Evolutionary conservation across 2,888 invertebrate genomes (phyloP), one percentile per base, ranked within the genome.

Genomic region (Habrosyne pyritoides): DNA sequence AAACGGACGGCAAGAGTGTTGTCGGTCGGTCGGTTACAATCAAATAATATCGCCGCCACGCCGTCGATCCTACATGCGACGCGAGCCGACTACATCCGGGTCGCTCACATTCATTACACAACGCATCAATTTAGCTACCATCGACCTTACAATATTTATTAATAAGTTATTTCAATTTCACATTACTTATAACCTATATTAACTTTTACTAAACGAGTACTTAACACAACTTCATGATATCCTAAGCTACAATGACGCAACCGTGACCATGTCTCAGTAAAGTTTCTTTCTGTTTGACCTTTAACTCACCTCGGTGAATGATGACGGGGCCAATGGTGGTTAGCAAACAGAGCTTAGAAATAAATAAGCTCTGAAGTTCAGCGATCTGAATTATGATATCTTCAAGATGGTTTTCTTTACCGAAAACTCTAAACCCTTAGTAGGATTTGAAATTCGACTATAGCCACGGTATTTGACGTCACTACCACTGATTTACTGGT

Each of bases 151-250:
- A 14, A 42, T 42, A 42, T 42, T 42, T 42, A 18, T 42, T 42
- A 42, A 42, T 42, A 18, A 14, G 36, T 42, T 42, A 42, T 18
- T 42, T 36, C 7, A 42, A 42, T 42, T 42, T 42, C 36, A 42
- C 36, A 42, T 42, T 42, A 42, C 36, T 42, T 42, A 42, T 6
- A 14, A 42, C 14, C 36, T 42, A 42, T 42, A 42, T 42, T 42
- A 42, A 18, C 36, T 42, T 42, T 42, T 42, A 42, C 36, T 42
- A 36, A 3, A 36, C 33, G 33, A 36, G 33, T 6, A 36, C 24
- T 36, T 36, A 36, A 14, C n/a, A 14, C 33, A n/a, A 42, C 14
- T 42, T 42, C 2, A 18, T 42, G 36, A 42, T 42, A 42, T 42
- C 14, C 36, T n/a, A 4, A 24, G 24, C 24, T 42, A 18, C 5